Percentiles rank a stretch among this genome's conserved stretches.
These are phyloP conservation scores for Drosophila leontia DNA, from an alignment of 1,140 invertebrate genomes.

Conservation along the genomic window DNA sequence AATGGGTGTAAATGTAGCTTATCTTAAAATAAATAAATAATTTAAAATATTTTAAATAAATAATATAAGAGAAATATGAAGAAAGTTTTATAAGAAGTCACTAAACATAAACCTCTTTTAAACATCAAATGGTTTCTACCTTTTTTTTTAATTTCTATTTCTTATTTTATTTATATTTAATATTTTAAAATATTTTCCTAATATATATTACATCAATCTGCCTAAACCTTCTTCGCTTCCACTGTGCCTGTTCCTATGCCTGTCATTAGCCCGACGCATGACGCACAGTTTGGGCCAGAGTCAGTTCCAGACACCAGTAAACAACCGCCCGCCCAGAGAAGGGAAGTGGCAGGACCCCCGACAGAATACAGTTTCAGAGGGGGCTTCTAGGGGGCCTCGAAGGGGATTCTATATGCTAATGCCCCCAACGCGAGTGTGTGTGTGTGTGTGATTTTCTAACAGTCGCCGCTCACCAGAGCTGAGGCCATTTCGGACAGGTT, in stretches of 20 bases:
- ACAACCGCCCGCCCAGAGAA: slow-evolving; percentile 21
- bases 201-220: not conserved
- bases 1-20: not conserved
- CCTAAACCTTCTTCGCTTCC: not conserved
- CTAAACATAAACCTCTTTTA: too few relatives aligned
- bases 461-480: slow-evolving; percentile 39
- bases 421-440: slow-evolving; percentile 13
- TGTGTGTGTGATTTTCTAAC: slow-evolving; percentile 66
- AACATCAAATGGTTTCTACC: too few relatives aligned
- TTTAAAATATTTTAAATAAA: not conserved
- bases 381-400: slow-evolving; percentile 20
- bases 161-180: not conserved
- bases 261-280: slow-evolving; percentile 72
- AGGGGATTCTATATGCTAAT: slow-evolving; percentile 62
- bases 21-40: not conserved
- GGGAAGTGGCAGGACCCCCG: slow-evolving; percentile 22
- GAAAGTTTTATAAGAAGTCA: not conserved
- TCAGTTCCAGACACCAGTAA: slow-evolving; percentile 51
- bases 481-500: slow-evolving; percentile 73
- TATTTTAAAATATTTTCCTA: not conserved
- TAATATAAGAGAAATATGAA: not conserved
- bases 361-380: slow-evolving; percentile 17
- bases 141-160: too few relatives aligned
- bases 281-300: slow-evolving; percentile 68
- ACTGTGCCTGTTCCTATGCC: slow-evolving; percentile 48